Conservation (phyloP, 2,888 invertebrate species). For the Pammene aurita region DNA sequence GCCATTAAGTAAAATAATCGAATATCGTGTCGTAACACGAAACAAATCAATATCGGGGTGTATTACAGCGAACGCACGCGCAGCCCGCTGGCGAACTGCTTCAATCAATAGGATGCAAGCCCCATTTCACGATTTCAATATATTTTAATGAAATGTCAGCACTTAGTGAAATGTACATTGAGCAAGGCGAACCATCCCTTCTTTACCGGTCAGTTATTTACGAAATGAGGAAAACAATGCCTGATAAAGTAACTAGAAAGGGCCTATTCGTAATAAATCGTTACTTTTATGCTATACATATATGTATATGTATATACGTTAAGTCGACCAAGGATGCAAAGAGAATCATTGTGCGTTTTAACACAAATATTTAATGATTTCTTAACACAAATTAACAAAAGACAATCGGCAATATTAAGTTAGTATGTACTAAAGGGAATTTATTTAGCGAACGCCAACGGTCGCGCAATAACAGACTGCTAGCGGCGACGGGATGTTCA, state of each 20-base stretch:
- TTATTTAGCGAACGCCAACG: conserved; percentile 48
- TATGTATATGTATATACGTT: background rate
- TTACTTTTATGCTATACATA: background rate
- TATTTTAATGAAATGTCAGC: conserved; percentile 81
- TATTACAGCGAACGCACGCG: conserved; percentile 68
- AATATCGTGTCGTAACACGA: conserved; percentile 60
- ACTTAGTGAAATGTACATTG: conserved; percentile 76
- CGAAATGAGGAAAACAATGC: conserved; percentile 57
- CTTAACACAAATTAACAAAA: background rate
- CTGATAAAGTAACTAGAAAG: conserved; percentile 43
- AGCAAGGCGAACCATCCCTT: conserved; percentile 54
- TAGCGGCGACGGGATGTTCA: conserved; percentile 58
- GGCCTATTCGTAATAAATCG: background rate
- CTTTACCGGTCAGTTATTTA: conserved; percentile 53
- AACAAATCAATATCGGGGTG: conserved; percentile 70
- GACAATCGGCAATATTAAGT: conserved; percentile 3
- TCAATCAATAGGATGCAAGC: conserved; percentile 79
- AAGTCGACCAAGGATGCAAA: background rate
- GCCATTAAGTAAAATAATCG: conserved; percentile 45
- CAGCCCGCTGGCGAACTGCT: conserved; percentile 54
- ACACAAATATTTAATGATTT: too few relatives aligned
- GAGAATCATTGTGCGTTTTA: background rate
- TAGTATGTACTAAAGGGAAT: conserved; percentile 47
- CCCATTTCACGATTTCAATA: conserved; percentile 82
- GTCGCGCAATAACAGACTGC: conserved; percentile 46